Evolutionary conservation across 2,113 vertebrate species (phyloP).

Genomic region (Caloenas nicobarica): DNA sequence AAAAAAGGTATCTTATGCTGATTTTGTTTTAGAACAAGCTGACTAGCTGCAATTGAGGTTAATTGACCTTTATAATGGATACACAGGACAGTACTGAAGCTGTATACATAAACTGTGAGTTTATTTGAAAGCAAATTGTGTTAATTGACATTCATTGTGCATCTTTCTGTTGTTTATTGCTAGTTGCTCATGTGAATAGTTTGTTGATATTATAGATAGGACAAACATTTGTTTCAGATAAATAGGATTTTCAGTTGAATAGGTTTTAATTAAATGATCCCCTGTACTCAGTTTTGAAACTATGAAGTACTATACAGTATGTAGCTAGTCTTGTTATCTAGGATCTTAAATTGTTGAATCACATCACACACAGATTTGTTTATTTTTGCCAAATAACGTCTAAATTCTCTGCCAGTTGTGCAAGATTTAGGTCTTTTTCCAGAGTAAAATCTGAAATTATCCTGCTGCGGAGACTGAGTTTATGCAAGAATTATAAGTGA

Average conservation of each 20-base stretch:
- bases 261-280: slow-evolving; percentile 77
- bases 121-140: slow-evolving; percentile 72
- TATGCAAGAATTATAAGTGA: not conserved
- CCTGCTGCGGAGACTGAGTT: not conserved
- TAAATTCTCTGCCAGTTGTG: slow-evolving; percentile 2
- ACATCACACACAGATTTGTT: slow-evolving; percentile 1
- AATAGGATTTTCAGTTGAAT: slow-evolving; percentile 76
- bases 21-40: slow-evolving; percentile 68
- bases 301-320: slow-evolving; percentile 23
- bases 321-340: slow-evolving; percentile 52
- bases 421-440: not conserved
- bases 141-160: slow-evolving; percentile 77
- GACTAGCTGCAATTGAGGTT: slow-evolving; percentile 49
- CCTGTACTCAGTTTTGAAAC: slow-evolving; percentile 57
- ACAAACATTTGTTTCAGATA: slow-evolving; percentile 78
- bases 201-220: slow-evolving; percentile 72
- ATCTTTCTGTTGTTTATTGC: slow-evolving; percentile 74
- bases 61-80: slow-evolving; percentile 67
- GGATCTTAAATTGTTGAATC: slow-evolving; percentile 31
- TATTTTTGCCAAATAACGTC: slow-evolving; percentile 9
- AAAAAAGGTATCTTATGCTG: slow-evolving; percentile 19
- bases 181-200: slow-evolving; percentile 74
- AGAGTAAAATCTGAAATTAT: not conserved
- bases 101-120: slow-evolving; percentile 54
- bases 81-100: slow-evolving; percentile 60